Conservation (phyloP, 2,797 vertebrate species). For the Platyrinchus mystaceus region DNA sequence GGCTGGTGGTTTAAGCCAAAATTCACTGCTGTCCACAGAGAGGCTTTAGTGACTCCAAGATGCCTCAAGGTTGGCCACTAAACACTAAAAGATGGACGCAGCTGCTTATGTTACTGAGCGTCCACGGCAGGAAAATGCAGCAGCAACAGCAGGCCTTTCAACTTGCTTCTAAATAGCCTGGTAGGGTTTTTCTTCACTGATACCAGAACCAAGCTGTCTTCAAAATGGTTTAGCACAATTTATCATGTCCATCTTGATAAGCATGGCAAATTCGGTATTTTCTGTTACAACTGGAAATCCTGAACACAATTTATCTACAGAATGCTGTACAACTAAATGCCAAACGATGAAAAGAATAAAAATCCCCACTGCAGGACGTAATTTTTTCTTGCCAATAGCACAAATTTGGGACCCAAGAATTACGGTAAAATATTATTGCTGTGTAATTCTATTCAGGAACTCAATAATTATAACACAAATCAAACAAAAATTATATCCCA, state of each 20-base stretch:
- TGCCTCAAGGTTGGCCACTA: neutral
- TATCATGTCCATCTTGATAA: neutral
- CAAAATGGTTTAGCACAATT: neutral
- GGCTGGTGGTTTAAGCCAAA: neutral
- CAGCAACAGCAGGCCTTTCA: neutral
- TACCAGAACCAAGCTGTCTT: neutral
- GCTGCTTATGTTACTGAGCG: neutral
- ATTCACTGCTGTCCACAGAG: neutral
- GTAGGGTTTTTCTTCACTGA: neutral
- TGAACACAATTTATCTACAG: neutral
- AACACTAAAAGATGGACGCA: neutral
- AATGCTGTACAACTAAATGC: neutral
- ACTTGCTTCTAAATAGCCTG: neutral
- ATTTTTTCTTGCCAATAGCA: neutral
- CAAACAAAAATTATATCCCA: neutral
- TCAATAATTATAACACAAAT: neutral
- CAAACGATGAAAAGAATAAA: neutral
- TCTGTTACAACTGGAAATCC: neutral
- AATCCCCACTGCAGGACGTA: neutral
- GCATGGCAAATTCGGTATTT: neutral
- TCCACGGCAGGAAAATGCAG: neutral
- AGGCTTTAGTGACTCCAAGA: neutral
- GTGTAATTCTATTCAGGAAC: neutral
- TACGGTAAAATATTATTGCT: slow-evolving; percentile 15
- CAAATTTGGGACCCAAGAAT: neutral